phyloP scores from a whole-genome alignment of 2,797 vertebrate species.

The Hemibagrus guttatus region DNA sequence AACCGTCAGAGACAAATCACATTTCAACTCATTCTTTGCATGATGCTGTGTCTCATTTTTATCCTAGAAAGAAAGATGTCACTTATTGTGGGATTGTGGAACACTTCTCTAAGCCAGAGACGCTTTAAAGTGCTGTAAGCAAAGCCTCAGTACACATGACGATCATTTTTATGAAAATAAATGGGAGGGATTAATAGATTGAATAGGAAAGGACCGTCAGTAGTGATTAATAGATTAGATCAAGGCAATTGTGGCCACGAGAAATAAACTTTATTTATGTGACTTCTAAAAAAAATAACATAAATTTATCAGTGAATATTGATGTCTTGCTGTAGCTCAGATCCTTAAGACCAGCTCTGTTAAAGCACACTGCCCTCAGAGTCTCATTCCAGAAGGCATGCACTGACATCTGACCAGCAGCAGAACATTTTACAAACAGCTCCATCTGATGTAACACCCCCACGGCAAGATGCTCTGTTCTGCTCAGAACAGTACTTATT shows the following conservation, averaged over 20 bases:
- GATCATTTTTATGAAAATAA: not conserved
- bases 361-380: not conserved
- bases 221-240: not conserved
- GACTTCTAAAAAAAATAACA: not conserved
- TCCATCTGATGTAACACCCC: slow-evolving; percentile 1
- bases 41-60: not conserved
- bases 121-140: not conserved
- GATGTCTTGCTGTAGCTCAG: not conserved
- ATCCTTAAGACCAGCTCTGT: not conserved
- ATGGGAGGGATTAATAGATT: too few species aligned
- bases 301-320: not conserved
- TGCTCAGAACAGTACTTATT: not conserved
- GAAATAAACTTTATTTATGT: not conserved
- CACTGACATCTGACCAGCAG: not conserved
- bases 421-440: not conserved
- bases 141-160: not conserved
- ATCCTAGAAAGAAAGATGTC: not conserved
- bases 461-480: not conserved
- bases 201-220: not conserved
- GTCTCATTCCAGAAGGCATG: not conserved
- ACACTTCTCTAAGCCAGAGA: not conserved
- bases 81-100: not conserved
- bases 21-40: not conserved
- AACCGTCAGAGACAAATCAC: not conserved
- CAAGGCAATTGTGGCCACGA: not conserved